Conservation (phyloP, 2,797 vertebrate genomes). For the Erpetoichthys calabaricus region DNA sequence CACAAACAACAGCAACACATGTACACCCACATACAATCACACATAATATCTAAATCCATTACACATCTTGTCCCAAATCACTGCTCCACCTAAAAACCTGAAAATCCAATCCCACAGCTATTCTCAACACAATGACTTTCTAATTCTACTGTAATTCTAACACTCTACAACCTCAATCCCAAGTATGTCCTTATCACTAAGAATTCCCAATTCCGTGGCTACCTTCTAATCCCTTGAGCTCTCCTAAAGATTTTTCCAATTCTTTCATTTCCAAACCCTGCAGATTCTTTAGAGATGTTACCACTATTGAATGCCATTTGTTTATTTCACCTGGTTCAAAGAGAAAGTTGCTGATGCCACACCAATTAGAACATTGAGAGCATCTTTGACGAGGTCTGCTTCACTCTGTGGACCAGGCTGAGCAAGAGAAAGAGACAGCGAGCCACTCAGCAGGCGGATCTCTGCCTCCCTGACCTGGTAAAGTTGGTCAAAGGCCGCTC, state of each 20-base stretch:
- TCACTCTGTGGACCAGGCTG: slow-evolving; percentile 65
- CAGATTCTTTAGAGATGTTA: too few species aligned
- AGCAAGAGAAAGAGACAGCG: slow-evolving; percentile 45
- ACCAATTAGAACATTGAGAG: slow-evolving; percentile 83
- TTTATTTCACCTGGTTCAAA: slow-evolving; percentile 63
- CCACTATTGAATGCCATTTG: too few species aligned
- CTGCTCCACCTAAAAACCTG: not conserved
- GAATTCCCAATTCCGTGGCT: too few species aligned
- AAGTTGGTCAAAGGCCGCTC: slow-evolving; percentile 81
- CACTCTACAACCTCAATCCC: not conserved
- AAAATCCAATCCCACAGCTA: not conserved
- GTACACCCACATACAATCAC: not conserved
- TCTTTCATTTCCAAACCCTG: too few species aligned
- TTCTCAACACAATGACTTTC: not conserved
- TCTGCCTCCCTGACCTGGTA: slow-evolving; percentile 72
- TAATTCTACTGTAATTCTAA: not conserved
- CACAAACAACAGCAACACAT: not conserved
- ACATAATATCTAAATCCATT: not conserved
- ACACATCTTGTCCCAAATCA: too few species aligned
- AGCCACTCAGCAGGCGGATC: slow-evolving; percentile 57
- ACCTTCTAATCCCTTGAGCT: too few species aligned
- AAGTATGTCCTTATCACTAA: too few species aligned
- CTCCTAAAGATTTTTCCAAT: too few species aligned
- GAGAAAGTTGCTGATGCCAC: slow-evolving; percentile 81
- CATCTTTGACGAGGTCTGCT: slow-evolving; percentile 72